Conservation (phyloP, 2,797 vertebrate species). For the Poeciliopsis presidionis region DNA sequence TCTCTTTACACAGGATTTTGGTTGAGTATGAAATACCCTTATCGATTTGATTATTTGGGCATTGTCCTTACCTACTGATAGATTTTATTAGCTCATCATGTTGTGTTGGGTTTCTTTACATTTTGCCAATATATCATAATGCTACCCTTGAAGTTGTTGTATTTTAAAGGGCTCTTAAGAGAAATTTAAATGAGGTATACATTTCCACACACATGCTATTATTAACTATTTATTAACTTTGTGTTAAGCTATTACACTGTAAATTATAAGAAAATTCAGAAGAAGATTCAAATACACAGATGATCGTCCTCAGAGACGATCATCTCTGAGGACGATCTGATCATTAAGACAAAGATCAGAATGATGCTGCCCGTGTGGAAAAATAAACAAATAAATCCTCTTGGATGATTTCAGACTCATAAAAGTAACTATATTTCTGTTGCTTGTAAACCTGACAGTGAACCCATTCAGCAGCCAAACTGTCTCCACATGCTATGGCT, state of each 20-base stretch:
- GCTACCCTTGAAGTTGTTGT: neutral
- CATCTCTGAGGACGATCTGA: too few species aligned
- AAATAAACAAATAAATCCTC: slow-evolving; percentile 1
- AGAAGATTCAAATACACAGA: neutral
- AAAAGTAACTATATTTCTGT: slow-evolving; percentile 53
- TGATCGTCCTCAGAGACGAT: neutral
- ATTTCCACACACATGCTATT: neutral
- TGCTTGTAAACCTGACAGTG: slow-evolving; percentile 56
- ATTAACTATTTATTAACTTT: neutral
- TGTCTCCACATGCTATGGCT: slow-evolving; percentile 36
- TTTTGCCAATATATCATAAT: neutral
- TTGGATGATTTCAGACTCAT: slow-evolving; percentile 36
- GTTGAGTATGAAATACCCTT: neutral
- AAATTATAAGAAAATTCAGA: neutral
- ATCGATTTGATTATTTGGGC: neutral
- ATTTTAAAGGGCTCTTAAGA: neutral
- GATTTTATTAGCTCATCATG: neutral
- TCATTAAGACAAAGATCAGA: neutral
- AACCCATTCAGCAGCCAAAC: slow-evolving; percentile 42
- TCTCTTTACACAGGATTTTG: neutral
- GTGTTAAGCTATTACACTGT: neutral
- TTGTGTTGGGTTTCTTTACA: neutral
- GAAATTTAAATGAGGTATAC: neutral
- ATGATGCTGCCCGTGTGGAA: neutral
- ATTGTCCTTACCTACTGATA: neutral